Base-by-base conservation (phyloP, 2,797 vertebrate species). In the Melanotaenia trifasciata region DNA sequence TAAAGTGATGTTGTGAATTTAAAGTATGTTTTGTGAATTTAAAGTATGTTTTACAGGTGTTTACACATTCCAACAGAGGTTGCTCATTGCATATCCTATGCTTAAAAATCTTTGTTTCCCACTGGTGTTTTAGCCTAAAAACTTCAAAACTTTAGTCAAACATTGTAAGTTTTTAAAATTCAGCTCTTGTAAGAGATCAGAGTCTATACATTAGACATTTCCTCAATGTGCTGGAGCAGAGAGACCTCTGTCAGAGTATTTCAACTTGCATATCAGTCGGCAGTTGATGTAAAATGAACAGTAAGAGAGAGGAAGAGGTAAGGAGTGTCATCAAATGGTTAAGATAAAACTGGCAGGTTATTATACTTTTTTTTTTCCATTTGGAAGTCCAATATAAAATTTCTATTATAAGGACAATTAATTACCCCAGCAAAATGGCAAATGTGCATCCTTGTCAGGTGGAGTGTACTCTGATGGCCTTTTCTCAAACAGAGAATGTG, bases 331-430 rank as follows among this genome's bases (percentile, higher is more conserved):
- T 89, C 90, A 94, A 96, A 95, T 94, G 94, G 96, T 98, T 97
- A 97, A 97, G 94, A 95, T 85, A 95, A 96, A 96, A 96, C 96
- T 98, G 96, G 94, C 95, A 98, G 96, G 97, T 98, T 98, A 98
- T 98, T 98, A 98, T 94, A 95, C 96, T 85, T 91, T 90, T 97
- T 91, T 97, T 91, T 97, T 97, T 96, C 86, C 96, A 98, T 98
- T 97, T 96, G 95, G 92, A 96, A 97, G 96, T 98, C 96, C 97
- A 98, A 98, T 98, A 99, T 99, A 98, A 99, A 99, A 97, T 96
- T 98, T 98, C 97, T 99, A 99, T 99, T 99, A 99, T 97, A 97
- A 96, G 97, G 96, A 98, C 97, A 99, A 99, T 99, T 98, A 99
- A 99, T 99, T 99, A 98, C 96, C 96, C 95, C 95, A 82, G 96